These are phyloP conservation scores for Drosophila baimaii DNA, from an alignment of 1,140 invertebrate species.

Conservation along the genomic window DNA sequence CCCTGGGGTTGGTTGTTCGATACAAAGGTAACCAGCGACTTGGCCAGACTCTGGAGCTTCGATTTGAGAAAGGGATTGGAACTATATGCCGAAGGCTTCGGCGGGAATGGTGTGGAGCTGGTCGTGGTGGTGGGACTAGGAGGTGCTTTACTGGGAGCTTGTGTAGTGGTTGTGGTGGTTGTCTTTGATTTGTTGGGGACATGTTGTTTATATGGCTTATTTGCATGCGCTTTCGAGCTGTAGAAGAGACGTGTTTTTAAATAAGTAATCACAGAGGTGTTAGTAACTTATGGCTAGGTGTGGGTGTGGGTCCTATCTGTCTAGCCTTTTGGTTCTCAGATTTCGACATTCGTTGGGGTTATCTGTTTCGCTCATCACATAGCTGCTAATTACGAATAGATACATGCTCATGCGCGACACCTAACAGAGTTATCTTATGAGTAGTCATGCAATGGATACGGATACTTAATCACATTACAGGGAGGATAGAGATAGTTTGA, in stretches of 20 bases:
- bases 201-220: conserved; percentile 69
- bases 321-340: conserved; percentile 56
- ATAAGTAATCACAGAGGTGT: conserved; percentile 70
- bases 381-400: conserved; percentile 8
- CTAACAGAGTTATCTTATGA: conserved; percentile 33
- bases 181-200: conserved; percentile 62
- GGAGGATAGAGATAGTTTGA: conserved; percentile 17
- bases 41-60: conserved; percentile 58
- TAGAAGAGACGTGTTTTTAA: conserved; percentile 79
- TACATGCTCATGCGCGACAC: conserved; percentile 53
- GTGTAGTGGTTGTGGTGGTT: conserved; percentile 42
- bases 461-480: conserved; percentile 23
- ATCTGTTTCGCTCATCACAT: conserved; percentile 12
- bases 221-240: conserved; percentile 83
- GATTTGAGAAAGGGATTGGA: conserved; percentile 75
- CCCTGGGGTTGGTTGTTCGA: conserved; percentile 21
- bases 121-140: conserved; percentile 25
- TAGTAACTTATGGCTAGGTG: conserved; percentile 63
- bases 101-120: conserved; percentile 35
- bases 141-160: conserved; percentile 40
- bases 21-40: conserved; percentile 54
- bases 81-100: conserved; percentile 44
- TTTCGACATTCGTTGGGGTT: conserved; percentile 21
- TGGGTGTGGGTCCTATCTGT: conserved; percentile 11
- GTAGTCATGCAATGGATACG: conserved; percentile 44